phyloP scores from a whole-genome alignment of 2,797 vertebrate genomes.

The Jordanella pulchra region DNA sequence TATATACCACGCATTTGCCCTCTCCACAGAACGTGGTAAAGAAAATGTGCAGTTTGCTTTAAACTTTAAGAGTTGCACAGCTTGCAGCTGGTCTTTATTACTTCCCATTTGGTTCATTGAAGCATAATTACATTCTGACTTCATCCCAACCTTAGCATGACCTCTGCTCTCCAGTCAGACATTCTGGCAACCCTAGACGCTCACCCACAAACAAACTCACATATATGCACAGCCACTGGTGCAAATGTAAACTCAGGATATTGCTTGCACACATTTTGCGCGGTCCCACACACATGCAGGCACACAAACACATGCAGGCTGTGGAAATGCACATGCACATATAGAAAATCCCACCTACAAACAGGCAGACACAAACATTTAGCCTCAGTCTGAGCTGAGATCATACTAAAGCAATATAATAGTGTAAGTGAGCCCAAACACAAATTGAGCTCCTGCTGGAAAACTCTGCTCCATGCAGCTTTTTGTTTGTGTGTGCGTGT shows the following conservation, averaged over 20 bases:
- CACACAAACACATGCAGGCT: constrained; percentile 25
- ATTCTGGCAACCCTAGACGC: constrained; percentile 63
- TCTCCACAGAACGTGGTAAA: constrained; percentile 53
- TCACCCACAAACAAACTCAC: constrained; percentile 26
- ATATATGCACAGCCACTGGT: constrained; percentile 3
- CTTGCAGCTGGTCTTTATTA: constrained; percentile 86
- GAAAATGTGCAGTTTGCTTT: constrained; percentile 72
- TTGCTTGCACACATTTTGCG: constrained; percentile 27
- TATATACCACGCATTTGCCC: constrained; percentile 59
- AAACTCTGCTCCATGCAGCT: constrained; percentile 66
- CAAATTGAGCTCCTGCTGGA: constrained; percentile 78
- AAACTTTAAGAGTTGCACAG: constrained; percentile 81
- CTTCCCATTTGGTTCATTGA: constrained; percentile 86
- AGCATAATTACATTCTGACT: constrained; percentile 88
- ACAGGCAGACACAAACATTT: constrained; percentile 68
- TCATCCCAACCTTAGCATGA: constrained; percentile 86
- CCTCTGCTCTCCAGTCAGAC: constrained; percentile 81
- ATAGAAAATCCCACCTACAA: constrained; percentile 64
- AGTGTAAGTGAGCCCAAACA: constrained; percentile 80
- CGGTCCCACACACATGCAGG: constrained; percentile 34
- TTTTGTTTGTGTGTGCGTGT: constrained; percentile 50
- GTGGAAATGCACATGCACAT: constrained; percentile 16
- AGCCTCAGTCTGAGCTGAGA: constrained; percentile 76
- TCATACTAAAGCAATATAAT: constrained; percentile 76
- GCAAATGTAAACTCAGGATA: constrained; percentile 33